Conservation (phyloP, 1,140 invertebrate species). For the Sitodiplosis mosellana region DNA sequence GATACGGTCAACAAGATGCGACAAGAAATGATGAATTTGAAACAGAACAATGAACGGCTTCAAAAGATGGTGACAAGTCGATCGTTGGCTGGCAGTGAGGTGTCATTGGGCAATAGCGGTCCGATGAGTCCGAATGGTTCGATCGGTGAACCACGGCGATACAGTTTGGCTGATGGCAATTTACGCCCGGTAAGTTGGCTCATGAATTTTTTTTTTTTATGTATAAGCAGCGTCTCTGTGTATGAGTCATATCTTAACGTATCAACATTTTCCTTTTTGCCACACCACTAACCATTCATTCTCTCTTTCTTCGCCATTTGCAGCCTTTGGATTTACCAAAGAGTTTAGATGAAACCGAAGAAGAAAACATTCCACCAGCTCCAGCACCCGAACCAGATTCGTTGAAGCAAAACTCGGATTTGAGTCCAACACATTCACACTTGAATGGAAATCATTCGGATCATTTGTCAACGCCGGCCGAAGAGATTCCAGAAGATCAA, state of each 20-base stretch:
- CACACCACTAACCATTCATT: too few relatives aligned
- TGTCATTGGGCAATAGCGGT: constrained; percentile 37
- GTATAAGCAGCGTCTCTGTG: too few relatives aligned
- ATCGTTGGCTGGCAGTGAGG: constrained; percentile 61
- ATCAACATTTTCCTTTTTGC: too few relatives aligned
- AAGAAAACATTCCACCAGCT: constrained; percentile 26
- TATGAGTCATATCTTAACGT: too few relatives aligned
- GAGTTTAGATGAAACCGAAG: constrained; percentile 29
- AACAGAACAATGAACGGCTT: constrained; percentile 90
- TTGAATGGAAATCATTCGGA: constrained; percentile 15
- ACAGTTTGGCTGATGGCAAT: constrained; percentile 24
- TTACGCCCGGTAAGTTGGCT: constrained; percentile 9
- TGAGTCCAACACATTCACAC: constrained; percentile 21
- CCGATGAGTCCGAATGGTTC: constrained; percentile 33
- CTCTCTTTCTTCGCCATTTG: too few relatives aligned
- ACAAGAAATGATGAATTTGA: constrained; percentile 87
- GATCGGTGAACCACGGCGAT: constrained; percentile 23
- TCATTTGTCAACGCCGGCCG: constrained; percentile 23
- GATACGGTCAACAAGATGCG: constrained; percentile 94
- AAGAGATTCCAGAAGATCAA: constrained; percentile 47
- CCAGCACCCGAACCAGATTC: constrained; percentile 25
- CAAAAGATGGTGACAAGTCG: constrained; percentile 71
- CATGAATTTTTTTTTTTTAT: too few relatives aligned
- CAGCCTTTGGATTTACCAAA: constrained; percentile 27
- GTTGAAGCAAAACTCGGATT: constrained; percentile 3